Percentiles rank a stretch among this genome's conserved stretches.
Conservation (phyloP, 2,888 invertebrate species). For the Aleiodes alternator region DNA sequence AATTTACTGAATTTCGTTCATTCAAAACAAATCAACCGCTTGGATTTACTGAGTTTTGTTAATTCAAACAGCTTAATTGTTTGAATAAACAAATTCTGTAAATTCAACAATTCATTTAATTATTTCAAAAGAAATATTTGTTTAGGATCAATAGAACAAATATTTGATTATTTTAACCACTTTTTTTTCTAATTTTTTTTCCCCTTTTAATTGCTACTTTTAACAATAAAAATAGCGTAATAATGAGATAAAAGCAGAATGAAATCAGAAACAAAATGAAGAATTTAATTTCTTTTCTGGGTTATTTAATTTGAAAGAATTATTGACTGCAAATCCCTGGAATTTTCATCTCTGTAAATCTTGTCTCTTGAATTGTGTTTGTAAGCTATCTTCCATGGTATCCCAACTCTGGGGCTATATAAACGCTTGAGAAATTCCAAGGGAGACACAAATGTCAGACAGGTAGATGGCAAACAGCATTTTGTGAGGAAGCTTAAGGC, state of each 20-base stretch:
- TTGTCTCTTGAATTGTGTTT: conserved; percentile 12
- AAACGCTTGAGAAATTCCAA: conserved; percentile 53
- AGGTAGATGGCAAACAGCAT: conserved; percentile 65
- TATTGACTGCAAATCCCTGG: conserved; percentile 11
- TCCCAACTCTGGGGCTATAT: conserved; percentile 12
- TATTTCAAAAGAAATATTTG: too few species aligned
- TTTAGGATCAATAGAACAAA: too few species aligned
- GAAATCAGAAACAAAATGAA: too few species aligned
- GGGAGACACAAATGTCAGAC: conserved; percentile 58
- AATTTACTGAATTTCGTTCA: too few species aligned
- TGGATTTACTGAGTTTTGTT: too few species aligned
- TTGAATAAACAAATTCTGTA: too few species aligned
- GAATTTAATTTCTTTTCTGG: neutral
- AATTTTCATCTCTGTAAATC: conserved; percentile 32
- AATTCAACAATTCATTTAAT: too few species aligned
- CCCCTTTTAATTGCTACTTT: too few species aligned
- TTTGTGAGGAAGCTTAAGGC: conserved; percentile 61
- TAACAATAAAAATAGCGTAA: neutral
- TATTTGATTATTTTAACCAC: too few species aligned
- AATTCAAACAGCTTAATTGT: too few species aligned
- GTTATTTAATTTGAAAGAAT: conserved; percentile 25
- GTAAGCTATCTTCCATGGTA: conserved; percentile 6
- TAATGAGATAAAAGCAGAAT: neutral
- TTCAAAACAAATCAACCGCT: too few species aligned
- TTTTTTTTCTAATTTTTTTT: too few species aligned